These are phyloP conservation scores for Dreissena polymorpha DNA, from an alignment of 1,140 invertebrate genomes.

Conservation along the genomic window DNA sequence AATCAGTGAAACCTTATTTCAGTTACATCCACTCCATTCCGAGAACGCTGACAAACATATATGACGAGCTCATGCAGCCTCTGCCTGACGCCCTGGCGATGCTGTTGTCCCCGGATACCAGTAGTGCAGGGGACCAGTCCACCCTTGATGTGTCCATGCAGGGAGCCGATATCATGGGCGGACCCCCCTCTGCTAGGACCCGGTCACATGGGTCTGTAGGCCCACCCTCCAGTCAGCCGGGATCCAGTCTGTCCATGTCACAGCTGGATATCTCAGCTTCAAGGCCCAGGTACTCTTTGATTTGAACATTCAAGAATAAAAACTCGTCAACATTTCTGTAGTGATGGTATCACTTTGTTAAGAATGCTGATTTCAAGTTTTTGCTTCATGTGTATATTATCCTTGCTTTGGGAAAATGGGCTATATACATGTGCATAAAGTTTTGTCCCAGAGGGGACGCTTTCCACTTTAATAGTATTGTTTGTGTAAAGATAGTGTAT, in stretches of 20 bases:
- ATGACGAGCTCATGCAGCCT: constrained; percentile 74
- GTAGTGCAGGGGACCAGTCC: constrained; percentile 55
- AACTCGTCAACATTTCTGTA: not conserved
- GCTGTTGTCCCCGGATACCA: constrained; percentile 59
- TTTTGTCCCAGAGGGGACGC: too few relatives aligned
- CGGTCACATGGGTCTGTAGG: constrained; percentile 50
- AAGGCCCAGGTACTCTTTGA: constrained; percentile 11
- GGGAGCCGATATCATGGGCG: not conserved
- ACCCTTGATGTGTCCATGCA: constrained; percentile 48
- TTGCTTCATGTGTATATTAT: too few relatives aligned
- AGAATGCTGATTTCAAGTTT: too few relatives aligned
- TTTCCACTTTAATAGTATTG: too few relatives aligned
- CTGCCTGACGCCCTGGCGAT: constrained; percentile 62
- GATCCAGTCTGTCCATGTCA: not conserved
- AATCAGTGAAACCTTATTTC: too few relatives aligned
- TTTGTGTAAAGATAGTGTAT: too few relatives aligned
- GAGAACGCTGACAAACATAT: constrained; percentile 65
- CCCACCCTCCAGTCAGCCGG: constrained; percentile 23
- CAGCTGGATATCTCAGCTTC: constrained; percentile 1
- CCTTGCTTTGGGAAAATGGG: too few relatives aligned
- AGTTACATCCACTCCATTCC: constrained; percentile 67
- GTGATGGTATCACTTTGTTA: too few relatives aligned
- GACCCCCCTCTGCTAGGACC: constrained; percentile 22
- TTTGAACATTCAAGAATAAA: not conserved
- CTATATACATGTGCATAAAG: too few relatives aligned